Evolutionary conservation across 2,888 invertebrate species (phyloP).

Genomic region (Argyresthia albistria): DNA sequence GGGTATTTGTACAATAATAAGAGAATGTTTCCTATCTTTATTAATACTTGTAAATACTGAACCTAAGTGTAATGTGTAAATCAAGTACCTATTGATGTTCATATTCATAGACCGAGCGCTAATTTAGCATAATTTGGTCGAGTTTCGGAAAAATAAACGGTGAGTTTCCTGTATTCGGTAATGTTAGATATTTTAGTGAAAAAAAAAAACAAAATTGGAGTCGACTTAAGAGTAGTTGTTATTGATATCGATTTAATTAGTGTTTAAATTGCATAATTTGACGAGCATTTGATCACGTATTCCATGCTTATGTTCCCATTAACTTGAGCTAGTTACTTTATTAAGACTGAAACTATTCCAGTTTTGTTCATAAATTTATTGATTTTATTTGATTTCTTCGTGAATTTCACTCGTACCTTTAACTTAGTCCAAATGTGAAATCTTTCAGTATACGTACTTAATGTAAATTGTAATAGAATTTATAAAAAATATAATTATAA

Average conservation of each 20-base stretch:
- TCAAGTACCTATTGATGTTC: conserved; percentile 67
- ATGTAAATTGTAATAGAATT: conserved; percentile 70
- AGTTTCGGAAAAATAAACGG: conserved; percentile 41
- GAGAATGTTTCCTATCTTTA: conserved; percentile 70
- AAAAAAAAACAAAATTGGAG: conserved; percentile 49
- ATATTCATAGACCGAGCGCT: conserved; percentile 46
- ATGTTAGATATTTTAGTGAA: conserved; percentile 47
- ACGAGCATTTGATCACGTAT: conserved; percentile 26
- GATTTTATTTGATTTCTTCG: conserved; percentile 34
- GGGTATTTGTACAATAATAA: conserved; percentile 57
- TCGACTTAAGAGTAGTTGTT: conserved; percentile 56
- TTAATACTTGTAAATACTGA: conserved; percentile 54
- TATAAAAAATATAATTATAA: conserved; percentile 67
- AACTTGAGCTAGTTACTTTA: conserved; percentile 48
- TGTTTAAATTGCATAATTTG: conserved; percentile 40
- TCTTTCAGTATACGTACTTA: conserved; percentile 73
- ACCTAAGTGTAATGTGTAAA: conserved; percentile 55
- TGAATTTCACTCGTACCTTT: conserved; percentile 47
- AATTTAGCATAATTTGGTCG: conserved; percentile 27
- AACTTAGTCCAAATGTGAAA: conserved; percentile 64
- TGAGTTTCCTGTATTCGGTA: conserved; percentile 69
- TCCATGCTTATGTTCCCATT: conserved; percentile 28
- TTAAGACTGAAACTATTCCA: conserved; percentile 69
- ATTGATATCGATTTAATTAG: conserved; percentile 52
- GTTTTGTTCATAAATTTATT: conserved; percentile 45